Evolutionary conservation across 2,888 invertebrate genomes (phyloP).

Genomic region (Agrotis clavis): DNA sequence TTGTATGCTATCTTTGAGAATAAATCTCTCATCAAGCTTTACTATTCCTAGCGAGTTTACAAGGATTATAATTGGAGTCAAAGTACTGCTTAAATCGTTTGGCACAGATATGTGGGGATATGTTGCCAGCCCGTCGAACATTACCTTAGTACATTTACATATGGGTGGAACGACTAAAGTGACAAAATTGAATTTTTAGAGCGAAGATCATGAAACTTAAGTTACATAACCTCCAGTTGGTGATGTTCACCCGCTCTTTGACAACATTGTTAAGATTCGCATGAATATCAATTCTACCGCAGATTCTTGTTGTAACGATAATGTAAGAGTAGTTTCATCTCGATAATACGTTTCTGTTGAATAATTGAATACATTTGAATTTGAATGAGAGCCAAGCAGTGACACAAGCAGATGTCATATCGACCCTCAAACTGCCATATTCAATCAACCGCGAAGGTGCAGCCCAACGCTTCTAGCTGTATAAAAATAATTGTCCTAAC

Average conservation of each 20-base stretch:
- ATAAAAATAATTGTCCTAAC: conserved; percentile 65
- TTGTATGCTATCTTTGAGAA: conserved; percentile 34
- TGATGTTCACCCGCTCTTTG: conserved; percentile 26
- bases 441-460: conserved; percentile 87
- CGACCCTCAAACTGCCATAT: conserved; percentile 84
- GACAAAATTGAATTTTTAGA: conserved; percentile 19
- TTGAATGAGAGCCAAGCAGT: conserved; percentile 84
- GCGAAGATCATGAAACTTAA: background rate
- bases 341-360: conserved; percentile 54
- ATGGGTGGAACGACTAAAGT: background rate
- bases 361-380: conserved; percentile 78
- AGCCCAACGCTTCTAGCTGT: conserved; percentile 62
- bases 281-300: conserved; percentile 31
- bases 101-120: conserved; percentile 31
- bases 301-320: conserved; percentile 46
- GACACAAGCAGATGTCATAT: conserved; percentile 79
- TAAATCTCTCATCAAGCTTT: conserved; percentile 34
- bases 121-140: conserved; percentile 29
- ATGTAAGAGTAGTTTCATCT: conserved; percentile 51
- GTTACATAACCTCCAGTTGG: conserved; percentile 40
- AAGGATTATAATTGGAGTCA: conserved; percentile 45
- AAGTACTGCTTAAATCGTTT: conserved; percentile 41
- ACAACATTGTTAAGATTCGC: conserved; percentile 23
- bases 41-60: conserved; percentile 37
- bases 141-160: conserved; percentile 29